Percentiles rank a stretch among this genome's conserved stretches.
These are phyloP conservation scores for Bemisia tabaci DNA, from an alignment of 1,140 invertebrate species.

Conservation along the genomic window DNA sequence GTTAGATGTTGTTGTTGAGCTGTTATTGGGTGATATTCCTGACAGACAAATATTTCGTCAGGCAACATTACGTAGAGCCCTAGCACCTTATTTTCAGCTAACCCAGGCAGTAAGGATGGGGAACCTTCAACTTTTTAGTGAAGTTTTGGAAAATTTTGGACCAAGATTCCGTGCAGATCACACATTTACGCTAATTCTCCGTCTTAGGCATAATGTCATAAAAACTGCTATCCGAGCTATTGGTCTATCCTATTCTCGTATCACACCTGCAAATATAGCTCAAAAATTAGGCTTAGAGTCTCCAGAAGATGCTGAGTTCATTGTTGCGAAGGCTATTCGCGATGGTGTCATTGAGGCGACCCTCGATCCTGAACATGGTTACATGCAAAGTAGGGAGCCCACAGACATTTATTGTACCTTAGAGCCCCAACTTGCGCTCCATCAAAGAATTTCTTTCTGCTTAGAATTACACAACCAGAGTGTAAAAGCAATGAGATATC, in stretches of 20 bases:
- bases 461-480: conserved; percentile 96
- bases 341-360: conserved; percentile 98
- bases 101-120: conserved; percentile 94
- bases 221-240: conserved; percentile 97
- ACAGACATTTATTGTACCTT: conserved; percentile 94
- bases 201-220: conserved; percentile 95
- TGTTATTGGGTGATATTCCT: conserved; percentile 93
- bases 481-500: conserved; percentile 97
- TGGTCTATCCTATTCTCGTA: conserved; percentile 90
- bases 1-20: conserved; percentile 86
- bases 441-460: conserved; percentile 96
- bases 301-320: conserved; percentile 96
- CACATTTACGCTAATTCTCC: conserved; percentile 87
- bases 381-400: conserved; percentile 94
- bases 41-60: conserved; percentile 79
- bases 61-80: conserved; percentile 64
- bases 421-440: conserved; percentile 92
- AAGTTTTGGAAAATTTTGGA: conserved; percentile 82
- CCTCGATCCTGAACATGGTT: conserved; percentile 87
- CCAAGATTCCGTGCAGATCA: conserved; percentile 77
- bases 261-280: conserved; percentile 89
- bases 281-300: conserved; percentile 85
- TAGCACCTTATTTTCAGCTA: conserved; percentile 92
- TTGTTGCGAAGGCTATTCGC: conserved; percentile 97
- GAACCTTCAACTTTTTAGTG: conserved; percentile 84